Evolutionary conservation across 2,888 invertebrate genomes (phyloP).

Genomic region (Electrophaes corylata): DNA sequence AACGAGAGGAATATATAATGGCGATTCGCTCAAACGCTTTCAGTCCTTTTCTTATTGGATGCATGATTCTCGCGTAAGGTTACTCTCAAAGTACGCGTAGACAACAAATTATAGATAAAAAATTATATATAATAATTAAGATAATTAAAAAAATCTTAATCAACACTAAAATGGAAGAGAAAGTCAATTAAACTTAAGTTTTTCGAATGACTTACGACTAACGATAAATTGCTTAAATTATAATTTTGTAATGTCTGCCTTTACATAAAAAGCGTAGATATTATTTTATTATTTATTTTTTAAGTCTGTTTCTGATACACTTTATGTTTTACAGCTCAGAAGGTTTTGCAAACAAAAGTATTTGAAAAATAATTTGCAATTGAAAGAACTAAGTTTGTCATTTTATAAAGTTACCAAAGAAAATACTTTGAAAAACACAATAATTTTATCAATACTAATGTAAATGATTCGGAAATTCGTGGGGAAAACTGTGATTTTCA

Average conservation of each 20-base stretch:
- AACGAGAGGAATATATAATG: neutral
- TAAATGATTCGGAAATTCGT: constrained; percentile 21
- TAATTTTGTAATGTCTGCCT: constrained; percentile 27
- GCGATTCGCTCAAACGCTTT: neutral
- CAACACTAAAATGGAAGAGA: constrained; percentile 77
- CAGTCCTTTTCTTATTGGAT: constrained; percentile 9
- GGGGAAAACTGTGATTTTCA: constrained; percentile 26
- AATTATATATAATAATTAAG: too few relatives aligned
- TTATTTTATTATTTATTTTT: constrained; percentile 1
- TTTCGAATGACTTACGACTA: constrained; percentile 57
- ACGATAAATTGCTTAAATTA: constrained; percentile 39
- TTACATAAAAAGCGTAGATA: neutral
- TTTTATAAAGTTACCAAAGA: constrained; percentile 2
- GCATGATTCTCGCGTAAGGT: constrained; percentile 43
- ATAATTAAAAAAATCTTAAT: constrained; percentile 74
- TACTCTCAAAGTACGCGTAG: constrained; percentile 56
- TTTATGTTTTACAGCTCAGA: neutral
- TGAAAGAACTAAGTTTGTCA: neutral
- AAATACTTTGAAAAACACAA: constrained; percentile 23
- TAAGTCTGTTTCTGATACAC: constrained; percentile 27
- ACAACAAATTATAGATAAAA: constrained; percentile 69
- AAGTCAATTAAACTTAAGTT: constrained; percentile 76
- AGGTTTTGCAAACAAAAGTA: neutral
- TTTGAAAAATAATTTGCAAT: neutral
- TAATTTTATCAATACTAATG: constrained; percentile 36